A percentile compares a stretch with the other conserved stretches of the same genome.
Conservation (phyloP, 2,888 invertebrate genomes). For the Idaea dimidiata region DNA sequence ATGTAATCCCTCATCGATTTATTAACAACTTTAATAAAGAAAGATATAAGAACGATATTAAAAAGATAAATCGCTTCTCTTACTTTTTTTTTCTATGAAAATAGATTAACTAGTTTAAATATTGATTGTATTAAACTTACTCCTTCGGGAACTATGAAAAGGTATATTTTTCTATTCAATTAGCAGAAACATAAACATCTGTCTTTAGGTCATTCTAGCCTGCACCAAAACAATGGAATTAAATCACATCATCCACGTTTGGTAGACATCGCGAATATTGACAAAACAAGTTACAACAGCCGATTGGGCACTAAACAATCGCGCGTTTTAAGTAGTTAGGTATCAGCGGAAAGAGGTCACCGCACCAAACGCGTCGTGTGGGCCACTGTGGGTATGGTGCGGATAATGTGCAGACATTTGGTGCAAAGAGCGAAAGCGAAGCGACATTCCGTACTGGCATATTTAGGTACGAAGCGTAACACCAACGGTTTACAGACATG, state of each 20-base stretch:
- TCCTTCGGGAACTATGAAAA: no score
- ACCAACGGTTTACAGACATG: conserved; percentile 3
- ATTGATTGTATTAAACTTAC: no score
- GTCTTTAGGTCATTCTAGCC: conserved; percentile 14
- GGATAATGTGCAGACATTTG: conserved; percentile 32
- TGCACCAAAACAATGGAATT: background rate
- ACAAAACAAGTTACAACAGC: conserved; percentile 47
- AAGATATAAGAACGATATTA: no score
- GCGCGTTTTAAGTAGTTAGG: conserved; percentile 8
- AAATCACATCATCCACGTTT: conserved; percentile 7
- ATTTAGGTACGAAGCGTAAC: conserved; percentile 9
- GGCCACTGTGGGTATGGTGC: conserved; percentile 16
- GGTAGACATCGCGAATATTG: conserved; percentile 47
- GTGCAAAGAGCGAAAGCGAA: conserved; percentile 43
- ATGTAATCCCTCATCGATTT: no score
- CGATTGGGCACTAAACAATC: conserved; percentile 32
- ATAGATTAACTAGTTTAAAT: no score
- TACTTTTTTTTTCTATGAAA: no score
- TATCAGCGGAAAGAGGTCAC: conserved; percentile 27
- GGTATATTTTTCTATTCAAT: no score
- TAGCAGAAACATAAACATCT: background rate
- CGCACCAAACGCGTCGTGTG: conserved; percentile 21
- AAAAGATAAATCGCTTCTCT: no score
- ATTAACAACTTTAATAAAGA: no score
- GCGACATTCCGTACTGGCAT: conserved; percentile 35